A percentile compares a stretch with the other conserved stretches of the same genome.
Conservation (phyloP, 2,888 invertebrate species). For the Clostera curtula region DNA sequence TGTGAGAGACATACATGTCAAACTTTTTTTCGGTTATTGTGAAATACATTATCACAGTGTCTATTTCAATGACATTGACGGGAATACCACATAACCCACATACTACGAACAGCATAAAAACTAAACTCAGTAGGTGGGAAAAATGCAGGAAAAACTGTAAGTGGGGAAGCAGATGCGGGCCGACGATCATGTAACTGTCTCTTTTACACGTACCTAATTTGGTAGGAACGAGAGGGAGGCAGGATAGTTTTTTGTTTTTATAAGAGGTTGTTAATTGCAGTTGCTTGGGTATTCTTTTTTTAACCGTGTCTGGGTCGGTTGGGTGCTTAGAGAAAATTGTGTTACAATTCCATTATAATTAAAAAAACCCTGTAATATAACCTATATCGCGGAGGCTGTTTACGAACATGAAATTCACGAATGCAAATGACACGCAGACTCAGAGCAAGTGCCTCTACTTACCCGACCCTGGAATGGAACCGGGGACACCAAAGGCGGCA, state of each 20-base stretch:
- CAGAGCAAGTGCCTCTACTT: too few species aligned
- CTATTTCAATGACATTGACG: slow-evolving; percentile 12
- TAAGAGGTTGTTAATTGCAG: slow-evolving; percentile 38
- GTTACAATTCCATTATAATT: slow-evolving; percentile 17
- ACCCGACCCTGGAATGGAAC: too few species aligned
- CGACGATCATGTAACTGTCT: slow-evolving; percentile 22
- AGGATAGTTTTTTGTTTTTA: slow-evolving; percentile 20
- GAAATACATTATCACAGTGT: not conserved
- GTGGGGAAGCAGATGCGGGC: slow-evolving; percentile 34
- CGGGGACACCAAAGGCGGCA: too few species aligned
- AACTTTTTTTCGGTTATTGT: not conserved
- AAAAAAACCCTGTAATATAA: too few species aligned
- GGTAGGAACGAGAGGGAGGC: slow-evolving; percentile 12
- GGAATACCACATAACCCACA: slow-evolving; percentile 19
- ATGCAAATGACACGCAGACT: too few species aligned
- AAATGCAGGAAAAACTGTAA: slow-evolving; percentile 40
- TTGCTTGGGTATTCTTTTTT: slow-evolving; percentile 29
- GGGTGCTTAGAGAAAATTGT: slow-evolving; percentile 21
- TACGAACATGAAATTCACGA: too few species aligned
- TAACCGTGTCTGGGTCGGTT: slow-evolving; percentile 20
- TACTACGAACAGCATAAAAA: slow-evolving; percentile 30
- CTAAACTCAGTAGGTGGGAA: slow-evolving; percentile 30
- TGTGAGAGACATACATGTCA: too few species aligned
- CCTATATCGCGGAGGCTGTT: too few species aligned
- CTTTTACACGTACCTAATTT: slow-evolving; percentile 15